Evolutionary conservation across 2,888 invertebrate species (phyloP).

Genomic region (Lapara coniferarum): DNA sequence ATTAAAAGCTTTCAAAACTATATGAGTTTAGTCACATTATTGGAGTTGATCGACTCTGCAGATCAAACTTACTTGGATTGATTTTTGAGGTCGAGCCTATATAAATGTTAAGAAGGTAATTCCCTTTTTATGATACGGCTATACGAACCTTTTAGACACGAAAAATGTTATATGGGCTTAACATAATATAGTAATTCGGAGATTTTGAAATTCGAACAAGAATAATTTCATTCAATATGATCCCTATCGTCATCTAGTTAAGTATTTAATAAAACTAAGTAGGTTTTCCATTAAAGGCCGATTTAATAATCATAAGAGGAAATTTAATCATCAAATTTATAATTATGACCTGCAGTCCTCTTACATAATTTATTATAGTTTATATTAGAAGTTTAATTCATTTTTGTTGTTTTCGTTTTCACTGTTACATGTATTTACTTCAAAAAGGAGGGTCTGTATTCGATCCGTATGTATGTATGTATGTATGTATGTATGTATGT

Average conservation of each 20-base stretch:
- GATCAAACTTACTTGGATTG: neutral
- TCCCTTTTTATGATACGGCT: constrained; percentile 10
- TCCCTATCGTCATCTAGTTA: neutral
- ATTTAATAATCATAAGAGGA: no score
- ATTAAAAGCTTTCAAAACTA: neutral
- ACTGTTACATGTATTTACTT: no score
- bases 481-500: no score
- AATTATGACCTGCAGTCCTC: no score
- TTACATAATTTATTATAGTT: no score
- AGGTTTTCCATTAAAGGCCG: neutral
- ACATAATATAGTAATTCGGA: neutral
- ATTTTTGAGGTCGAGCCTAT: neutral
- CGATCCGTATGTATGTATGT: no score
- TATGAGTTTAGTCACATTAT: neutral
- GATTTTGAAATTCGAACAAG: neutral
- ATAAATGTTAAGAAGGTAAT: constrained; percentile 10
- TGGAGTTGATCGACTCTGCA: neutral
- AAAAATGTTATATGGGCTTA: neutral
- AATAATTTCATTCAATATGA: neutral
- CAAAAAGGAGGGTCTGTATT: no score
- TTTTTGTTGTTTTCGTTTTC: no score
- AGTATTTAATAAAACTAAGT: neutral
- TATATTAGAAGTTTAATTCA: no score
- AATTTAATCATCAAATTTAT: no score
- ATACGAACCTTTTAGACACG: constrained; percentile 6